A percentile compares a stretch with the other conserved stretches of the same genome.
phyloP scores from a whole-genome alignment of 2,113 vertebrate genomes.

The Holacanthus passer region DNA sequence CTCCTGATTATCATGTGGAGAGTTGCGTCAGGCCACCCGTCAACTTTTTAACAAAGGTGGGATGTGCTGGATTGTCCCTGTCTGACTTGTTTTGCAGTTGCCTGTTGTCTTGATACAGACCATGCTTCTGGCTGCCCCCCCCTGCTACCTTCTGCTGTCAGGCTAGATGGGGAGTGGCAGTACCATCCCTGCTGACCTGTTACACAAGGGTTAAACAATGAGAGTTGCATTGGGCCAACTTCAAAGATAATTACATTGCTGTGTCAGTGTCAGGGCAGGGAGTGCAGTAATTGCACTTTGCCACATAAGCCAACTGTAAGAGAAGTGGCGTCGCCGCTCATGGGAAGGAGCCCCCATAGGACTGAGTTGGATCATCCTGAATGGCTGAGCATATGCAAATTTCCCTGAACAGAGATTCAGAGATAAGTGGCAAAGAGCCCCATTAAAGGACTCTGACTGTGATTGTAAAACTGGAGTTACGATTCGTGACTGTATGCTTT shows the following conservation, averaged over 20 bases:
- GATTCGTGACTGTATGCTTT: slow-evolving; percentile 33
- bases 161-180: background rate
- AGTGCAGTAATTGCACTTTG: slow-evolving; percentile 44
- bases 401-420: slow-evolving; percentile 16
- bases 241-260: slow-evolving; percentile 55
- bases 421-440: slow-evolving; percentile 34
- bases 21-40: background rate
- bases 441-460: slow-evolving; percentile 28
- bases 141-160: background rate
- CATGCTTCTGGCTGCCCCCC: background rate
- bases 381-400: slow-evolving; percentile 49
- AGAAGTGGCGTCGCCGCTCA: slow-evolving; percentile 1
- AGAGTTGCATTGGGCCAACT: slow-evolving; percentile 27
- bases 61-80: slow-evolving; percentile 37
- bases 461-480: slow-evolving; percentile 20
- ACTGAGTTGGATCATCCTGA: slow-evolving; percentile 12
- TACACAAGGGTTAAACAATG: slow-evolving; percentile 43
- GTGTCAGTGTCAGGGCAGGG: slow-evolving; percentile 41
- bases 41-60: background rate
- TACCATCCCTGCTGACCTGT: slow-evolving; percentile 25
- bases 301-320: slow-evolving; percentile 24
- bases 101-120: slow-evolving; percentile 7
- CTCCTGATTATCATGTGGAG: background rate
- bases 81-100: slow-evolving; percentile 15
- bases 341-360: slow-evolving; percentile 26